A percentile compares a stretch with the other conserved stretches of the same genome.
Conservation (phyloP, 2,113 vertebrate species). For the Crocuta crocuta region DNA sequence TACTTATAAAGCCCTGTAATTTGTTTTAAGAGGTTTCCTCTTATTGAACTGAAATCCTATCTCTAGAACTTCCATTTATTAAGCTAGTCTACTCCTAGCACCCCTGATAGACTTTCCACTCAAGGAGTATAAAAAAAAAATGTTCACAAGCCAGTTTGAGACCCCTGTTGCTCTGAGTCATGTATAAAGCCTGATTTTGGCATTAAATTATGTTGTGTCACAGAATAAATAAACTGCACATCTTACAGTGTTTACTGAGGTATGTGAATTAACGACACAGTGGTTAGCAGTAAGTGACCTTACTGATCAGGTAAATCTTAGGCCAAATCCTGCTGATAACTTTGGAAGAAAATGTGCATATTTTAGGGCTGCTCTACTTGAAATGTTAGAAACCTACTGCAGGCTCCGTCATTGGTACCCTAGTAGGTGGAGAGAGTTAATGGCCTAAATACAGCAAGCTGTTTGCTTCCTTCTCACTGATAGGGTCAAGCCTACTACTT, state of each 20-base stretch:
- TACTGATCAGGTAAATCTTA: constrained; percentile 40
- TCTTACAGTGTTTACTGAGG: background rate
- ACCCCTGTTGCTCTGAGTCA: background rate
- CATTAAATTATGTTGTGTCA: background rate
- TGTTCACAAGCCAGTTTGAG: background rate
- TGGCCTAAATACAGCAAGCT: background rate
- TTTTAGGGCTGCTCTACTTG: background rate
- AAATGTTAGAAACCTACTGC: background rate
- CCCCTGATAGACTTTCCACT: background rate
- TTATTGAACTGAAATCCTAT: background rate
- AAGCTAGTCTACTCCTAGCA: background rate
- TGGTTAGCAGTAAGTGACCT: constrained; percentile 35
- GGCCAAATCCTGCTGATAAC: background rate
- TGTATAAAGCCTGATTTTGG: background rate
- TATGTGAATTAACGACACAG: constrained; percentile 23
- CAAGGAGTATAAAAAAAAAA: background rate
- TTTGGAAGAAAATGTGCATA: background rate
- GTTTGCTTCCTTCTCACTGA: background rate
- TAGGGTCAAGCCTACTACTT: background rate
- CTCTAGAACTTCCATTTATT: background rate
- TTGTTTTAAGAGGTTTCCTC: background rate
- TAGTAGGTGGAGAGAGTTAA: background rate
- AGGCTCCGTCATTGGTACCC: background rate
- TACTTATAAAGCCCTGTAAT: background rate
- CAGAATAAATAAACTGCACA: constrained; percentile 12